Percentiles rank a stretch among this genome's conserved stretches.
Evolutionary conservation across 1,140 invertebrate genomes (phyloP).

Genomic region (Octopus bimaculoides): DNA sequence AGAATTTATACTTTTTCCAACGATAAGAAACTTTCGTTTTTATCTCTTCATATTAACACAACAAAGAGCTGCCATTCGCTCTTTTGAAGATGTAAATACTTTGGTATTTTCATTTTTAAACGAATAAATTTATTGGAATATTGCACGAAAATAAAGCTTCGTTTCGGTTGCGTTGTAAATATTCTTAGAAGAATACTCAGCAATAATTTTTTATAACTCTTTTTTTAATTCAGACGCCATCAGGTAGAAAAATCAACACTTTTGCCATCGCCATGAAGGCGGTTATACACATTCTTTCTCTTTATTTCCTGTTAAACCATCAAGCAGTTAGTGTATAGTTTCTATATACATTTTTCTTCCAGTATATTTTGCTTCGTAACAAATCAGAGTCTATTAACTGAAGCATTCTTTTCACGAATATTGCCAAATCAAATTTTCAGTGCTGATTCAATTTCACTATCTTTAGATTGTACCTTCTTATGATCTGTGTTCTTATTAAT

Average conservation of each 20-base stretch:
- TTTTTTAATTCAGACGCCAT: conserved; percentile 11
- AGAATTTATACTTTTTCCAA: conserved; percentile 57
- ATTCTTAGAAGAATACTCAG: conserved; percentile 48
- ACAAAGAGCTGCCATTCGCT: conserved; percentile 55
- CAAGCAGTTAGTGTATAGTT: conserved; percentile 12
- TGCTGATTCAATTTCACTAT: neutral
- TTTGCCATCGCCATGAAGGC: conserved; percentile 8
- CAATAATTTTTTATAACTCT: conserved; percentile 19
- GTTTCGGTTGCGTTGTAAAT: conserved; percentile 59
- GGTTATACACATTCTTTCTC: conserved; percentile 8
- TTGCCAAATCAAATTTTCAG: neutral
- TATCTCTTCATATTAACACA: conserved; percentile 53
- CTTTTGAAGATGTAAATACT: conserved; percentile 54
- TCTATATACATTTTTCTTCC: neutral
- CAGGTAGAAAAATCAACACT: neutral
- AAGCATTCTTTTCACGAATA: neutral
- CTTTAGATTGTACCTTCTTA: neutral
- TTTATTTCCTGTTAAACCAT: conserved; percentile 15
- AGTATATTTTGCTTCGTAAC: neutral
- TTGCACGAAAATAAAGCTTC: conserved; percentile 55
- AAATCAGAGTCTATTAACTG: neutral
- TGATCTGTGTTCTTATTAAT: neutral
- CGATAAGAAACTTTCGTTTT: conserved; percentile 55
- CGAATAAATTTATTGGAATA: neutral
- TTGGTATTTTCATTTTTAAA: conserved; percentile 47